Evolutionary conservation across 2,888 invertebrate species (phyloP).

Genomic region (Meganola albula): DNA sequence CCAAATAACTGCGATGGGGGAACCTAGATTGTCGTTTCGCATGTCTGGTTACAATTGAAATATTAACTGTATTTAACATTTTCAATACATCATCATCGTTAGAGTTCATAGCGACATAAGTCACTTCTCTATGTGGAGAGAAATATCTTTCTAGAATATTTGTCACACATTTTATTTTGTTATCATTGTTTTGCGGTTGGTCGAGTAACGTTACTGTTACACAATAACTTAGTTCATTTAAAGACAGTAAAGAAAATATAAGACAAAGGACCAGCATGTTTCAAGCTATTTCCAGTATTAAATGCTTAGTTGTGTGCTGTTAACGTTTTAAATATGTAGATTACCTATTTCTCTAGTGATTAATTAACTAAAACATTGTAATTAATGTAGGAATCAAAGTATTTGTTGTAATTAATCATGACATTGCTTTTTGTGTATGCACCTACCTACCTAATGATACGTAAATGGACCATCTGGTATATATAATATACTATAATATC

Average conservation of each 20-base stretch:
- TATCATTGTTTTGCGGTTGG: background rate
- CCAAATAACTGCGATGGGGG: background rate
- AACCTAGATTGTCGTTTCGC: background rate
- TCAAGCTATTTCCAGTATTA: too few relatives aligned
- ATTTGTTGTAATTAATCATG: too few relatives aligned
- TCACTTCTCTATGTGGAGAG: slow-evolving; percentile 13
- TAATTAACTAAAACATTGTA: too few relatives aligned
- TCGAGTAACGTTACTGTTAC: background rate
- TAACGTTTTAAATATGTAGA: too few relatives aligned
- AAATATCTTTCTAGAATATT: slow-evolving; percentile 16
- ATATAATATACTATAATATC: too few relatives aligned
- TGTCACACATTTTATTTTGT: slow-evolving; percentile 11
- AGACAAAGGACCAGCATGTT: slow-evolving; percentile 18
- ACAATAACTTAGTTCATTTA: slow-evolving; percentile 10
- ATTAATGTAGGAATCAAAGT: too few relatives aligned
- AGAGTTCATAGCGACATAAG: slow-evolving; percentile 15
- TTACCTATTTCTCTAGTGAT: too few relatives aligned
- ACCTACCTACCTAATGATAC: too few relatives aligned
- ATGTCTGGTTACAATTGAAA: background rate
- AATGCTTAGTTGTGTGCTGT: too few relatives aligned
- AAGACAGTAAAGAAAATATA: slow-evolving; percentile 7
- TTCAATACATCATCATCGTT: slow-evolving; percentile 11
- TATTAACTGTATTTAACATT: slow-evolving; percentile 9
- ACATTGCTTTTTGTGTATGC: too few relatives aligned
- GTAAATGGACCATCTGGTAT: too few relatives aligned